Evolutionary conservation across 1,140 invertebrate species (phyloP).

Genomic region (Caligus rogercresseyi): DNA sequence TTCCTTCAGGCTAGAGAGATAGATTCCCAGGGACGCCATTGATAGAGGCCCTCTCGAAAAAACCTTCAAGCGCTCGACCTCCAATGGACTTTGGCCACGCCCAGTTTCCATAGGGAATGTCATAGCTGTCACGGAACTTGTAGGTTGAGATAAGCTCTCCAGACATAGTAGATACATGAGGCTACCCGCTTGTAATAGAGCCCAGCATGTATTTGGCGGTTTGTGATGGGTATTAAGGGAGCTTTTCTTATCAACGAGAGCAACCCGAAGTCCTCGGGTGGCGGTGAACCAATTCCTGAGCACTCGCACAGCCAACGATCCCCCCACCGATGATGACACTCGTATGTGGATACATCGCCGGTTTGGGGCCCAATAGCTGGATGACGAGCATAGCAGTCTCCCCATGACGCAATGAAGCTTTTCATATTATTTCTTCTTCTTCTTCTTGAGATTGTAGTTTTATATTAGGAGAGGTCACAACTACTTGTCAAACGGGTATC

Average conservation of each 20-base stretch:
- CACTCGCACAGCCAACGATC: conserved; percentile 85
- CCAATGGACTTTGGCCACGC: conserved; percentile 54
- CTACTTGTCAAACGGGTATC: too few species aligned
- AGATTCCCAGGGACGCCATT: conserved; percentile 59
- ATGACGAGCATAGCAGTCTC: too few species aligned
- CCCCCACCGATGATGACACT: conserved; percentile 92
- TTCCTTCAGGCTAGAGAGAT: neutral
- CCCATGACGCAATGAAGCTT: too few species aligned
- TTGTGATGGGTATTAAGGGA: conserved; percentile 75
- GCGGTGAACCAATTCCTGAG: conserved; percentile 57
- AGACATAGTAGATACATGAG: conserved; percentile 79
- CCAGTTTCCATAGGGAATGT: conserved; percentile 89
- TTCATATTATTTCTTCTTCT: too few species aligned
- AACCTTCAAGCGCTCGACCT: conserved; percentile 50
- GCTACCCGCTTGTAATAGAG: conserved; percentile 82
- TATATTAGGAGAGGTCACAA: too few species aligned
- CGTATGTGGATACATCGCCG: too few species aligned
- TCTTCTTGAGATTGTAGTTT: too few species aligned
- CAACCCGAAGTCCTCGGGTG: conserved; percentile 62
- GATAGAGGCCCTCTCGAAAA: conserved; percentile 58
- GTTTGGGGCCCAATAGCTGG: too few species aligned
- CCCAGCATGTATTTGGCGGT: conserved; percentile 76
- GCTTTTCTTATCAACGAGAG: conserved; percentile 77
- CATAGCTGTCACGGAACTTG: conserved; percentile 68
- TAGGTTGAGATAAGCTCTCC: conserved; percentile 64